A percentile compares a stretch with the other conserved stretches of the same genome.
phyloP scores from a whole-genome alignment of 2,888 invertebrate species.

The Perdita meconis region DNA sequence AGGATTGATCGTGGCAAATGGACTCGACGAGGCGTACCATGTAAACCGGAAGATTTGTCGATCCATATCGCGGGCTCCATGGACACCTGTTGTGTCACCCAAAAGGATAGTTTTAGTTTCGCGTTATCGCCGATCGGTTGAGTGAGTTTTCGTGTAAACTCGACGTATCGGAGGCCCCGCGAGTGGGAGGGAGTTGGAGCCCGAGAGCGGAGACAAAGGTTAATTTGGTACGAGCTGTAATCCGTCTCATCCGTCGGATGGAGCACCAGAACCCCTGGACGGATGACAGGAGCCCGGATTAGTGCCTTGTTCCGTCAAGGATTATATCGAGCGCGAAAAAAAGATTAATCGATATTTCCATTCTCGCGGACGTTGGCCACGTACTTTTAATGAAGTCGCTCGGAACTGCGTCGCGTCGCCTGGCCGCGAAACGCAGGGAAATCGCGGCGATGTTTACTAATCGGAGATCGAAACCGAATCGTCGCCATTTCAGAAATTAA shows the following conservation, averaged over 20 bases:
- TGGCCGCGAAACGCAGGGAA: constrained; percentile 11
- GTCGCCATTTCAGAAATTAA: not conserved
- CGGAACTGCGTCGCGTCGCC: constrained; percentile 12
- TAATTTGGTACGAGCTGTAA: constrained; percentile 83
- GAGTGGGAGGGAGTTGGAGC: constrained; percentile 31
- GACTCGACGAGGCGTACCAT: constrained; percentile 61
- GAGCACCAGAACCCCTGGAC: constrained; percentile 69
- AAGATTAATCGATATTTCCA: constrained; percentile 79
- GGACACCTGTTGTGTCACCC: constrained; percentile 77
- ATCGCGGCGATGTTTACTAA: constrained; percentile 23
- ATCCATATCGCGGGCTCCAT: constrained; percentile 64
- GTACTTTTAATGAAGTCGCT: constrained; percentile 78
- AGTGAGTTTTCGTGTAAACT: constrained; percentile 83
- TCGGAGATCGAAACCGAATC: not conserved
- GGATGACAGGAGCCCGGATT: constrained; percentile 80
- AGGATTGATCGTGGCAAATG: constrained; percentile 64
- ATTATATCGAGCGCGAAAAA: constrained; percentile 83
- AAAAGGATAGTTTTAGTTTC: constrained; percentile 76
- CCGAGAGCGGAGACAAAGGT: constrained; percentile 75
- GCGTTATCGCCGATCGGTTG: constrained; percentile 77
- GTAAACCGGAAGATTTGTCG: constrained; percentile 71
- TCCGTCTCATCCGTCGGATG: constrained; percentile 77
- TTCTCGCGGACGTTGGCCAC: constrained; percentile 63
- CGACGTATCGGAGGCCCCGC: constrained; percentile 56
- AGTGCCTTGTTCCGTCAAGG: constrained; percentile 81